Evolutionary conservation across 2,113 vertebrate species (phyloP).

Genomic region (Rattus norvegicus): GRCr8 NC_086020.1:194851001-194851500

Average conservation of each 20-base stretch:
- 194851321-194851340: neutral
- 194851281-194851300: neutral
- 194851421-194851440: neutral
- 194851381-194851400: neutral
- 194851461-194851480: neutral
- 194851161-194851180: slow-evolving; percentile 61
- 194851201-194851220: slow-evolving; percentile 60
- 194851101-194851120: neutral
- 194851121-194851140: neutral
- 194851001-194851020: neutral
- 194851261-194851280: neutral
- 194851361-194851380: neutral
- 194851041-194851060: neutral
- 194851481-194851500: too few species aligned
- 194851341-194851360: neutral
- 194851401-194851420: neutral
- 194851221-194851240: neutral
- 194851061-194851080: neutral
- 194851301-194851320: neutral
- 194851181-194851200: slow-evolving; percentile 41
- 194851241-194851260: neutral
- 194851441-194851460: neutral
- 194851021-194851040: neutral
- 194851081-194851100: neutral
- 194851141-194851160: slow-evolving; percentile 54